Evolutionary conservation across 2,888 invertebrate species (phyloP).

Genomic region (Psylliodes chrysocephalus): DNA sequence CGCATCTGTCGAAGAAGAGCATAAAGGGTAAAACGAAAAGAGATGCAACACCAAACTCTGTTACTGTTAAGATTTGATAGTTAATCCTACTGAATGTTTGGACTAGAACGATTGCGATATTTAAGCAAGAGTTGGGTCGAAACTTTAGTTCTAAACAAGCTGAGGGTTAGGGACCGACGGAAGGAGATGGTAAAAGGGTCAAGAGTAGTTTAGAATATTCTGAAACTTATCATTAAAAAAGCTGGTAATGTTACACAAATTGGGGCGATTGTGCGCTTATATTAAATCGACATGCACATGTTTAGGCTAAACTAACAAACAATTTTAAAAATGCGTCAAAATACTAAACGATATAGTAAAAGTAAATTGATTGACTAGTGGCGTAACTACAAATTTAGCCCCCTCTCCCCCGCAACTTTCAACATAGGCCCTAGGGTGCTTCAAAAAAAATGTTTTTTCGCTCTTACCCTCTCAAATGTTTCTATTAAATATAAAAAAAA

Average conservation of each 20-base stretch:
- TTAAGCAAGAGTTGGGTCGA: slow-evolving; percentile 45
- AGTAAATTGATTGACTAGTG: no score
- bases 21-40: slow-evolving; percentile 34
- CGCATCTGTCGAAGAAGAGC: slow-evolving; percentile 29
- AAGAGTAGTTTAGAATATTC: slow-evolving; percentile 16
- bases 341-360: no score
- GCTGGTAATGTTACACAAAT: neutral
- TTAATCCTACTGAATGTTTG: slow-evolving; percentile 57
- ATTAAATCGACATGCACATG: no score
- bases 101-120: slow-evolving; percentile 58
- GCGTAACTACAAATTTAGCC: no score
- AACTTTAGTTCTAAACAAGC: slow-evolving; percentile 30
- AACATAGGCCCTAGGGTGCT: no score
- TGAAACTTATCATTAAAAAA: slow-evolving; percentile 8
- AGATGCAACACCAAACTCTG: slow-evolving; percentile 43
- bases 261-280: no score
- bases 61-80: slow-evolving; percentile 55
- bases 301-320: no score
- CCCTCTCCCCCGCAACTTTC: no score
- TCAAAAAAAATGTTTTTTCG: no score
- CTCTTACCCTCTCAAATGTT: no score
- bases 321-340: no score
- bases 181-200: slow-evolving; percentile 31
- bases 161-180: slow-evolving; percentile 10
- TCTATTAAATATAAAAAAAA: no score